These are phyloP conservation scores for Furnarius figulus DNA, from an alignment of 2,113 vertebrate species.

Conservation along the genomic window DNA sequence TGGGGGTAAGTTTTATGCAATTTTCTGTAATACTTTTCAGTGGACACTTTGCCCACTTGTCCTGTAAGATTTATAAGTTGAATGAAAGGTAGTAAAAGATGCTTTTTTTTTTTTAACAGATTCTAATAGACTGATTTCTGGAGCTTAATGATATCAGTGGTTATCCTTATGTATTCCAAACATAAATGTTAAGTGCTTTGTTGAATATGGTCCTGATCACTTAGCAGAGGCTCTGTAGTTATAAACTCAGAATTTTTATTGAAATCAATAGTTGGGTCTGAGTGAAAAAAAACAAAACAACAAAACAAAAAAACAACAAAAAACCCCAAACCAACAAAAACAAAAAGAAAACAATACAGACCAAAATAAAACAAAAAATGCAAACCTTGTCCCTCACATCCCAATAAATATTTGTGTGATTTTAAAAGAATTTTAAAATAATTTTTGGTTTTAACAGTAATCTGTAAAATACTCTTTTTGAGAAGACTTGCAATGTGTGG, in stretches of 20 bases:
- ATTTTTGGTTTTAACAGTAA: rapidly evolving
- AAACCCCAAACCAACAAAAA: no score
- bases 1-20: background rate
- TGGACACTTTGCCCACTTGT: background rate
- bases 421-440: background rate
- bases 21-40: background rate
- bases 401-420: background rate
- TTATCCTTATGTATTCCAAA: background rate
- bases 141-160: background rate
- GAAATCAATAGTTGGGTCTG: background rate
- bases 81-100: background rate
- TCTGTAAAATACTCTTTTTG: background rate
- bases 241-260: background rate
- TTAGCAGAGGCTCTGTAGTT: background rate
- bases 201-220: background rate
- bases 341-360: background rate
- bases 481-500: background rate
- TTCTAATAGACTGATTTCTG: background rate
- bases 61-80: background rate
- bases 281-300: background rate
- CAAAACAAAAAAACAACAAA: no score
- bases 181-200: background rate
- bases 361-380: background rate
- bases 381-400: background rate
- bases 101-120: background rate